These are phyloP conservation scores for Tachystola acroxantha DNA, from an alignment of 2,888 invertebrate genomes.

Conservation along the genomic window DNA sequence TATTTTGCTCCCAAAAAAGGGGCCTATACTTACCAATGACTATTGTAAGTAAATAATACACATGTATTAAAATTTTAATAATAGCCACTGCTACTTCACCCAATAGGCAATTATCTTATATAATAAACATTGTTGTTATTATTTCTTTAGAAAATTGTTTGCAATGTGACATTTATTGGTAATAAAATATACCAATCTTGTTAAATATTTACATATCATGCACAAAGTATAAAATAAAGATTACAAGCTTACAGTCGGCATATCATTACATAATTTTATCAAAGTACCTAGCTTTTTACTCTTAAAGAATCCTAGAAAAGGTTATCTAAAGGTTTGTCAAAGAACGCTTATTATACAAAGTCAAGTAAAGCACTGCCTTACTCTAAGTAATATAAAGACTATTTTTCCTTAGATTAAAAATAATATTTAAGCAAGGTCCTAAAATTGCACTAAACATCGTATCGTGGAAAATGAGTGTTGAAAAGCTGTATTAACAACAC, in stretches of 20 bases:
- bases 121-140: no score
- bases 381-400: constrained; percentile 52
- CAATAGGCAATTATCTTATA: background rate
- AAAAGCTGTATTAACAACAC: no score
- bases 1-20: no score
- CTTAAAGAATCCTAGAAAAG: constrained; percentile 9
- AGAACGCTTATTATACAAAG: constrained; percentile 54
- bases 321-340: constrained; percentile 25
- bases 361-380: constrained; percentile 71
- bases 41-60: no score
- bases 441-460: no score
- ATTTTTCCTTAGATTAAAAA: no score
- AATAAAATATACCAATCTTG: constrained; percentile 3
- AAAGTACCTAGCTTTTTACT: constrained; percentile 14
- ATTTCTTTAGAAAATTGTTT: constrained; percentile 1
- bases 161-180: constrained; percentile 2
- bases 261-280: constrained; percentile 52
- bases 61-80: no score
- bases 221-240: constrained; percentile 45
- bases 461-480: no score
- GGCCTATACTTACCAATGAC: background rate
- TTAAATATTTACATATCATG: constrained; percentile 57
- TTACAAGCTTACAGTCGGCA: constrained; percentile 52
- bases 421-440: no score
- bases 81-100: no score